phyloP scores from a whole-genome alignment of 2,113 vertebrate genomes.

The Paedocypris sp. region DNA sequence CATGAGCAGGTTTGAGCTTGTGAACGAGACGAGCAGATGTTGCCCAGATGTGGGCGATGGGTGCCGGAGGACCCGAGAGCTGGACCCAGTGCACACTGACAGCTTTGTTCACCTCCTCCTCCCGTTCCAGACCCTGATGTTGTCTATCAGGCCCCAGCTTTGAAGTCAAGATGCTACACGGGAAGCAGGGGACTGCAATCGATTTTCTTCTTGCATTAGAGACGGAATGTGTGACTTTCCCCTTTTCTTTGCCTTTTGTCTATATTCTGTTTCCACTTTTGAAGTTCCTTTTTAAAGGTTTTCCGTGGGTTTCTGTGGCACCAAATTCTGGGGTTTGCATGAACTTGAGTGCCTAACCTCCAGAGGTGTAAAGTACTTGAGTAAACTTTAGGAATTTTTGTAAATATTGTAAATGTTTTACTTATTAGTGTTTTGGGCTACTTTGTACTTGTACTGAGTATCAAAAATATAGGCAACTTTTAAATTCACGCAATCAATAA shows the following conservation, averaged over 20 bases:
- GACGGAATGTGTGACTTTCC: conserved; percentile 55
- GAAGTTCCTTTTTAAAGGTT: no score
- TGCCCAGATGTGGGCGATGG: conserved; percentile 43
- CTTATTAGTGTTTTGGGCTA: no score
- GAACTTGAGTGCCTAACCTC: no score
- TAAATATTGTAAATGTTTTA: no score
- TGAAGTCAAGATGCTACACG: conserved; percentile 44
- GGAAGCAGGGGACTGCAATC: conserved; percentile 52
- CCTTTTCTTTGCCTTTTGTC: not conserved
- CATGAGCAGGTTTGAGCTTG: conserved; percentile 2
- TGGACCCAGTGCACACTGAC: conserved; percentile 40
- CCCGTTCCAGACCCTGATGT: conserved; percentile 32
- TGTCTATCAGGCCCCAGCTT: conserved; percentile 40
- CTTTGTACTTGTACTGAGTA: no score
- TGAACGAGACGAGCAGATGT: conserved; percentile 45
- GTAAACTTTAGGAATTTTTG: no score
- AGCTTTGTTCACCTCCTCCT: conserved; percentile 49
- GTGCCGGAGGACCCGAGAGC: conserved; percentile 22
- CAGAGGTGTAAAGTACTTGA: no score
- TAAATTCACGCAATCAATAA: no score
- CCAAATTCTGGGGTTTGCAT: no score
- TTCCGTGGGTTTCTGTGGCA: no score
- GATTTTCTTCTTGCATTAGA: conserved; percentile 55
- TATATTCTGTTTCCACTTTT: conserved; percentile 20
- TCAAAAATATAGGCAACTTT: no score